Evolutionary conservation across 2,797 vertebrate genomes (phyloP).

Genomic region (Sitta carolinensis): DNA sequence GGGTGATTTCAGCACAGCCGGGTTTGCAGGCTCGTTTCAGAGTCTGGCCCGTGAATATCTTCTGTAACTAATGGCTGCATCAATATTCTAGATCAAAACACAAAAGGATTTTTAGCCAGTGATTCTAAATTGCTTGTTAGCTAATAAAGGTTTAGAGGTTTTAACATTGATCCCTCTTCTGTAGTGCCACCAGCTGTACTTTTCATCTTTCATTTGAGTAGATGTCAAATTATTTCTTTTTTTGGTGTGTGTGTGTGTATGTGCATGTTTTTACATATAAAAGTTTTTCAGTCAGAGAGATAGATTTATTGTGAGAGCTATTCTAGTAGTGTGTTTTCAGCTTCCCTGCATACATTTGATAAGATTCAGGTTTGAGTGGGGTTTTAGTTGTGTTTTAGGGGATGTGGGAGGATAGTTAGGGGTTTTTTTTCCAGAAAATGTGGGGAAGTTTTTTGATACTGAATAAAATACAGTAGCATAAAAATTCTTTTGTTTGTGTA

Average conservation of each 20-base stretch:
- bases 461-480: neutral
- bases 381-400: neutral
- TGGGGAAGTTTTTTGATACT: neutral
- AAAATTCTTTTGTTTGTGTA: neutral
- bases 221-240: neutral
- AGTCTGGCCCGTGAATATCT: neutral
- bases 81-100: slow-evolving; percentile 9
- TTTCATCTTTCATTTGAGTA: neutral
- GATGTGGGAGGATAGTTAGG: accelerated
- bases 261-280: neutral
- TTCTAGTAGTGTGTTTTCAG: neutral
- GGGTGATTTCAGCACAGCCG: neutral
- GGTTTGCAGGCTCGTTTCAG: neutral
- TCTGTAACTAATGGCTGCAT: neutral
- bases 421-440: accelerated
- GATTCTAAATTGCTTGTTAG: slow-evolving; percentile 21
- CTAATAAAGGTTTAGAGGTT: neutral
- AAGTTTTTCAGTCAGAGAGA: neutral
- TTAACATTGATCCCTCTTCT: neutral
- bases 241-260: neutral
- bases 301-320: neutral
- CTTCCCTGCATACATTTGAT: neutral
- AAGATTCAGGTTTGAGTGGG: neutral
- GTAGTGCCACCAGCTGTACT: neutral
- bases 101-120: neutral